Percentiles rank a stretch among this genome's conserved stretches.
phyloP scores from a whole-genome alignment of 2,113 vertebrate genomes.

The Marmota monax region DNA sequence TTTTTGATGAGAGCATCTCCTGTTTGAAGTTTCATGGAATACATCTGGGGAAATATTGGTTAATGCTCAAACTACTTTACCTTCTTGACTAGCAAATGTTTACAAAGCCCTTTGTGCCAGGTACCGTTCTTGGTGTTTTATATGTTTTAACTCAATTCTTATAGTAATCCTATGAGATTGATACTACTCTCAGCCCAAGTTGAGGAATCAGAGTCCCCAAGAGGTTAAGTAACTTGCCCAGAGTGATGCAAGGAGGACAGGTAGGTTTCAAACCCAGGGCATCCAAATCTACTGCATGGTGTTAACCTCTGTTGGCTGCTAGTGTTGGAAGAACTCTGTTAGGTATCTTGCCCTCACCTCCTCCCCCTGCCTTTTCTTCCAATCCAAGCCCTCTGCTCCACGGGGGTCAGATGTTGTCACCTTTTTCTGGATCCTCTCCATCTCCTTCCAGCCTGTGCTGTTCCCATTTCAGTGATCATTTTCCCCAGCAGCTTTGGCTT shows the following conservation, averaged over 20 bases:
- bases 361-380: background rate
- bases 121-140: background rate
- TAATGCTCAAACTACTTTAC: background rate
- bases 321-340: rapidly evolving
- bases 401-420: background rate
- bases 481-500: background rate
- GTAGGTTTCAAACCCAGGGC: background rate
- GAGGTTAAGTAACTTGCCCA: background rate
- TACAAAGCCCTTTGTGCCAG: rapidly evolving
- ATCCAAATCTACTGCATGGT: background rate
- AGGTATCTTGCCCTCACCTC: rapidly evolving
- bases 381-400: rapidly evolving
- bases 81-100: background rate
- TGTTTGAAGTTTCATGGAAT: background rate
- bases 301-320: background rate
- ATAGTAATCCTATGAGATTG: background rate
- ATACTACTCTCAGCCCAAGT: background rate
- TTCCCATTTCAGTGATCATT: background rate
- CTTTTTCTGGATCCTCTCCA: background rate
- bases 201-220: background rate
- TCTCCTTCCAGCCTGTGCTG: background rate
- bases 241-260: background rate
- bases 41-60: background rate
- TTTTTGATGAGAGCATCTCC: background rate
- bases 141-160: background rate